These are phyloP conservation scores for Oophaga sylvatica DNA, from an alignment of 2,797 vertebrate species.

Conservation along the genomic window DNA sequence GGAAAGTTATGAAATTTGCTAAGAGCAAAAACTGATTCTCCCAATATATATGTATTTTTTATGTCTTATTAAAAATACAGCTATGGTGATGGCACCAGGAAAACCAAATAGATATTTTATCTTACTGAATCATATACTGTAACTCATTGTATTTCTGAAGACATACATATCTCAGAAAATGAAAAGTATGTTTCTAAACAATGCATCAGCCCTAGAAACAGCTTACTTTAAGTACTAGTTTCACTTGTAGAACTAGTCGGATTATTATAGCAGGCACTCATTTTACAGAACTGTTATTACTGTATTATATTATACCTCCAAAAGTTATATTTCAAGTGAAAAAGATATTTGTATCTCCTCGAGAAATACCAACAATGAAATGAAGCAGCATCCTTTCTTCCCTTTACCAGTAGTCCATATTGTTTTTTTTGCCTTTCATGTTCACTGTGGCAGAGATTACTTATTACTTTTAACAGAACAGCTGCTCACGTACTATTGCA, in stretches of 20 bases:
- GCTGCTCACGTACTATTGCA: conserved; percentile 5
- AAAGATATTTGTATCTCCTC: neutral
- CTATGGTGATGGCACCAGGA: no score
- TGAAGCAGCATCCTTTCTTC: neutral
- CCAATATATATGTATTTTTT: no score
- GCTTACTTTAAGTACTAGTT: conserved; percentile 19
- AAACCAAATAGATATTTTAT: neutral
- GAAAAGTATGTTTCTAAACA: neutral
- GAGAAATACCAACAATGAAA: conserved; percentile 3
- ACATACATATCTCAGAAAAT: neutral
- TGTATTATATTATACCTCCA: neutral
- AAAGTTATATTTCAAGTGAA: neutral
- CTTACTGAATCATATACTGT: neutral
- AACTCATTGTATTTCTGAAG: neutral
- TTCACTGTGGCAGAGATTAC: conserved; percentile 2
- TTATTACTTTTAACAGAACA: conserved; percentile 21
- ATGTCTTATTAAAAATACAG: no score
- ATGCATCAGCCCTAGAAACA: neutral
- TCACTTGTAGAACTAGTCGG: conserved; percentile 20
- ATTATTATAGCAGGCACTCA: neutral
- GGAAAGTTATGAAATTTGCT: no score
- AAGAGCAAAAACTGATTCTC: no score
- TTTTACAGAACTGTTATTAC: conserved; percentile 33
- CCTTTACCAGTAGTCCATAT: conserved; percentile 1
- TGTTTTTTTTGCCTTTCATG: conserved; percentile 7